Conservation (phyloP, 1,140 invertebrate genomes). For the Dryas iulia region DNA sequence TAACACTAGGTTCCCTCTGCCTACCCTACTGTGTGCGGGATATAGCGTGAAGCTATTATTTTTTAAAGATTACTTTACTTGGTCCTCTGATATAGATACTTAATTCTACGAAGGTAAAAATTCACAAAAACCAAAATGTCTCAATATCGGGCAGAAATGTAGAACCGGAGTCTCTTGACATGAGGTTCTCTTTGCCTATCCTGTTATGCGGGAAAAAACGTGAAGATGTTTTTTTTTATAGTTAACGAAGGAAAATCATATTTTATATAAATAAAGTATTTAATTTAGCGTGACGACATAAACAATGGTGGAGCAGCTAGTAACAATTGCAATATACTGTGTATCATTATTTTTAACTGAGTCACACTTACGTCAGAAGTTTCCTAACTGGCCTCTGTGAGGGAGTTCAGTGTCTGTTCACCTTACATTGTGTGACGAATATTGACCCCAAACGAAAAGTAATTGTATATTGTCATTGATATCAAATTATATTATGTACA, state of each 20-base stretch:
- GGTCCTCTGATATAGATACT: too few species aligned
- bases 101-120: too few species aligned
- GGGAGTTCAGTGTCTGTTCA: slow-evolving; percentile 38
- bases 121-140: too few species aligned
- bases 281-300: slow-evolving; percentile 6
- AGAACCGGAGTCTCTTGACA: too few species aligned
- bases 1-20: too few species aligned
- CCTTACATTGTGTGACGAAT: slow-evolving; percentile 51
- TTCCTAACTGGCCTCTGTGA: slow-evolving; percentile 42
- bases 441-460: slow-evolving; percentile 44
- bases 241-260: background rate
- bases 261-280: background rate
- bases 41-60: too few species aligned
- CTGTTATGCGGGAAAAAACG: too few species aligned
- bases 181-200: too few species aligned
- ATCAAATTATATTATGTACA: background rate
- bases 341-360: slow-evolving; percentile 51
- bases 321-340: slow-evolving; percentile 33
- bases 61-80: too few species aligned
- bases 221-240: too few species aligned
- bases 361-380: slow-evolving; percentile 54
- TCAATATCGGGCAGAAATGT: too few species aligned
- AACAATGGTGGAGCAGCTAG: slow-evolving; percentile 39
- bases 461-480: slow-evolving; percentile 8
- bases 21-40: too few species aligned